Percentiles rank a stretch among this genome's conserved stretches.
These are phyloP conservation scores for rabbit (Oryctolagus cuniculus) DNA, from an alignment of 2,113 vertebrate genomes.

Conservation along the genomic window DNA sequence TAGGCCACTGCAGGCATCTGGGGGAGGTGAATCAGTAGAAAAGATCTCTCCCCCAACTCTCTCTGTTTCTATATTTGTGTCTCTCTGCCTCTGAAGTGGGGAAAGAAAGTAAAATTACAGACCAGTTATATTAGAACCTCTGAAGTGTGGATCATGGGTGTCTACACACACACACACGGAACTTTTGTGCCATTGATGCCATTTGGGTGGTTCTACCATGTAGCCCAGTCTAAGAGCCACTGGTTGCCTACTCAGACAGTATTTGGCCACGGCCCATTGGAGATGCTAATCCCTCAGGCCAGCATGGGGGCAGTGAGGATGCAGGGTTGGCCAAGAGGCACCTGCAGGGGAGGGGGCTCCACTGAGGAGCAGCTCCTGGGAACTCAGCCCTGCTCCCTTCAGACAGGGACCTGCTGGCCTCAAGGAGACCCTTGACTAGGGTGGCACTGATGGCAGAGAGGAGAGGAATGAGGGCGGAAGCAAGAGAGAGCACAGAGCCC, in stretches of 20 bases:
- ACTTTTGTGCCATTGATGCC: neutral
- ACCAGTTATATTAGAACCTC: neutral
- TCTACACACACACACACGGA: too few species aligned
- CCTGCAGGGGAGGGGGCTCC: too few species aligned
- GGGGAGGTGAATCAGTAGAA: too few species aligned
- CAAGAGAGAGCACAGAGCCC: neutral
- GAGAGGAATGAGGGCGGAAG: neutral
- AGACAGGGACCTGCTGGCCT: neutral
- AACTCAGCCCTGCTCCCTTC: neutral
- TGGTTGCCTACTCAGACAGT: neutral
- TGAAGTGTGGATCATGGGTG: neutral
- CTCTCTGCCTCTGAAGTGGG: too few species aligned
- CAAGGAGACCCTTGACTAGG: neutral
- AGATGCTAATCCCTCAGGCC: neutral
- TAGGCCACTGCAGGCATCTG: too few species aligned
- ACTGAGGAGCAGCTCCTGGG: too few species aligned
- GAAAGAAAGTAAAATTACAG: neutral
- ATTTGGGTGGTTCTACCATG: neutral
- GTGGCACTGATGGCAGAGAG: neutral
- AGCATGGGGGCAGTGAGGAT: accelerated
- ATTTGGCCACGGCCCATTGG: neutral
- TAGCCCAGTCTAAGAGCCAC: too few species aligned
- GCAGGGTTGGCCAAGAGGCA: neutral
- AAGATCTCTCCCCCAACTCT: too few species aligned
- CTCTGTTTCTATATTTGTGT: too few species aligned